Base-by-base conservation (phyloP, 2,888 invertebrate genomes). In the Lycophotia porphyrea region DNA sequence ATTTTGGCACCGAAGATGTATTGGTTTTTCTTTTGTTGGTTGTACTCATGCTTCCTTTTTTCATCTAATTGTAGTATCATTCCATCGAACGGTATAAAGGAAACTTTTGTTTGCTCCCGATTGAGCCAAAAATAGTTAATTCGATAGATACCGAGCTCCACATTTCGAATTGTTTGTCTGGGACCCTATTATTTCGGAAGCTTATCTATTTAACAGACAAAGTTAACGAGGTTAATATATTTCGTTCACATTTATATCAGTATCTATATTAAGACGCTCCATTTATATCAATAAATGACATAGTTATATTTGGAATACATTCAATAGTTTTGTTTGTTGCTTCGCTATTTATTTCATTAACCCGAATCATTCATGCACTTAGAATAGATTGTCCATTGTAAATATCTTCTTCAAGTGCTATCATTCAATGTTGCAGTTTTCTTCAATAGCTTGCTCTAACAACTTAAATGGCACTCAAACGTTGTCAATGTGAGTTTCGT, bases 1-100 rank as follows among this genome's bases (percentile, higher is more conserved):
- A 91, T 92, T 93, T 92, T 89, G 89, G 90, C 88, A 89, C 81
- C 82, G 86, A 88, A 89, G 90, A 90, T 89, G 91, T 92, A 92
- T 92, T 91, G 91, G 91, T 91, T 91, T 91, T 91, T 92, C 90
- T 93, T 91, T 89, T 73, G 76, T 78, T 80, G 9, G 75, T 72
- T n/a, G 31, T 31, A 65, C 70, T 67, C 21, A 60, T 7, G 47
- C 44, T 67, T 77, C 64, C 47, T 55, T 63, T 84, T 68, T 58
- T 39, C 34, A 13, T 64, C 44, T 24, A 31, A 52, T 63, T 44
- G 15, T 47, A 73, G 24, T 69, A 58, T 64, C 31, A 34, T n/a
- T 39, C 21, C 27, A 34, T 24, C 21, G 27, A 34, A 58, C 2
- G 27, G 21, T 55, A n/a, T 52, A 31, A 15, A 36, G n/a, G 2